phyloP scores from a whole-genome alignment of 2,113 vertebrate genomes.

The Mustelus asterias region DNA sequence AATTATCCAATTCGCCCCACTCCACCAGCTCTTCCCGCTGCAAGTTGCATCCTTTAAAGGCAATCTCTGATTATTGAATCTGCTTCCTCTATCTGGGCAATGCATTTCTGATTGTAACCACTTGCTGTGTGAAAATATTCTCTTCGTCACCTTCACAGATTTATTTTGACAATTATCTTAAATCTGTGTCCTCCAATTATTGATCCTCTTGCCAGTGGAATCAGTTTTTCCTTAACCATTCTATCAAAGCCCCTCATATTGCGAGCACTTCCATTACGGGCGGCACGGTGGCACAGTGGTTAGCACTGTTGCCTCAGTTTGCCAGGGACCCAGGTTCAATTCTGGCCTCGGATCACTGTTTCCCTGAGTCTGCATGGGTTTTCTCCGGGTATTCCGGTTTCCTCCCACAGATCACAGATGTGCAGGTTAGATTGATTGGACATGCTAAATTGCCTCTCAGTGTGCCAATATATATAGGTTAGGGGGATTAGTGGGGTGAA shows the following conservation, averaged over 20 bases:
- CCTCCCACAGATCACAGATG: too few relatives aligned
- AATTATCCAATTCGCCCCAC: background rate
- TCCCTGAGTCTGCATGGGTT: too few relatives aligned
- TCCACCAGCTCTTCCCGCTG: background rate
- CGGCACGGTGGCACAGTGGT: too few relatives aligned
- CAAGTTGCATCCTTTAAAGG: background rate
- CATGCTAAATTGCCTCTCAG: too few relatives aligned
- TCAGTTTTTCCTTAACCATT: background rate
- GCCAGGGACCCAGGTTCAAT: too few relatives aligned
- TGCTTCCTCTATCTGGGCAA: background rate
- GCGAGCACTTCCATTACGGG: background rate
- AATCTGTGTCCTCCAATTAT: background rate
- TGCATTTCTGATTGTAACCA: background rate
- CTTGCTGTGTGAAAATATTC: background rate
- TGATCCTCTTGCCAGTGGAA: background rate
- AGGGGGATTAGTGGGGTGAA: too few relatives aligned
- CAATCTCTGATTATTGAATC: background rate
- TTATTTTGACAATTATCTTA: background rate
- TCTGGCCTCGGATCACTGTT: too few relatives aligned
- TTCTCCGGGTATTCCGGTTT: too few relatives aligned
- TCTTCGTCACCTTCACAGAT: background rate
- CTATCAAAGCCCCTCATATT: background rate
- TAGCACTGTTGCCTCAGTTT: too few relatives aligned
- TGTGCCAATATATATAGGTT: too few relatives aligned
- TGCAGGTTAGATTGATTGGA: too few relatives aligned